phyloP scores from a whole-genome alignment of 2,797 vertebrate genomes.

The Sebastolobus alascanus region DNA sequence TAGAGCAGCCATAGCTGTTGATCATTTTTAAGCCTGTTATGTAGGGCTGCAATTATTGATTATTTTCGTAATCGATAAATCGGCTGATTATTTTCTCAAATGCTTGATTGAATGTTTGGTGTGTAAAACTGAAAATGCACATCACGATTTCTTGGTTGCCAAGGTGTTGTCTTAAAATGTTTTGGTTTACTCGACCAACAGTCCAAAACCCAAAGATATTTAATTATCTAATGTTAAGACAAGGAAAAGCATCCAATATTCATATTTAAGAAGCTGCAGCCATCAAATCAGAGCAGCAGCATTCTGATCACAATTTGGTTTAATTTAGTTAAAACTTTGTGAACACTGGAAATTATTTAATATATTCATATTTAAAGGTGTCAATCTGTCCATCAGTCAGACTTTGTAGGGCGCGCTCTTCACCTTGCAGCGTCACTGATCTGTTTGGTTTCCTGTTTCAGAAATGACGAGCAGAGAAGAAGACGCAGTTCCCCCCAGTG shows the following conservation, averaged over 20 bases:
- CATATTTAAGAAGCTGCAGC: neutral
- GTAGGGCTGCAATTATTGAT: neutral
- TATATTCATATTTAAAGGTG: neutral
- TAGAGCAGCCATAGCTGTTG: neutral
- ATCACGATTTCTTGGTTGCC: neutral
- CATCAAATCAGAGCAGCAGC: neutral
- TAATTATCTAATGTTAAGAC: neutral
- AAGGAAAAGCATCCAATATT: neutral
- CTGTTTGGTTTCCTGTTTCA: constrained; percentile 73
- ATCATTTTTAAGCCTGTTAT: neutral
- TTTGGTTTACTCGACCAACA: neutral
- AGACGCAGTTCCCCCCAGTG: constrained; percentile 81
- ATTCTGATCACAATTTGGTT: neutral
- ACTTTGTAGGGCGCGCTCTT: neutral
- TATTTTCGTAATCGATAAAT: neutral
- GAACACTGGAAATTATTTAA: neutral
- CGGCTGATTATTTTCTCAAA: neutral
- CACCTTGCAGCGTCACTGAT: neutral
- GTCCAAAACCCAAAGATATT: neutral
- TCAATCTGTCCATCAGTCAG: neutral
- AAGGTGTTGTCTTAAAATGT: too few species aligned
- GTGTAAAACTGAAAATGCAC: neutral
- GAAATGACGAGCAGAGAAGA: constrained; percentile 89
- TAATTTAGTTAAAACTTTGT: neutral
- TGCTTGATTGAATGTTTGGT: neutral